Evolutionary conservation across 2,888 invertebrate species (phyloP).

Genomic region (Lissonota sp.): DNA sequence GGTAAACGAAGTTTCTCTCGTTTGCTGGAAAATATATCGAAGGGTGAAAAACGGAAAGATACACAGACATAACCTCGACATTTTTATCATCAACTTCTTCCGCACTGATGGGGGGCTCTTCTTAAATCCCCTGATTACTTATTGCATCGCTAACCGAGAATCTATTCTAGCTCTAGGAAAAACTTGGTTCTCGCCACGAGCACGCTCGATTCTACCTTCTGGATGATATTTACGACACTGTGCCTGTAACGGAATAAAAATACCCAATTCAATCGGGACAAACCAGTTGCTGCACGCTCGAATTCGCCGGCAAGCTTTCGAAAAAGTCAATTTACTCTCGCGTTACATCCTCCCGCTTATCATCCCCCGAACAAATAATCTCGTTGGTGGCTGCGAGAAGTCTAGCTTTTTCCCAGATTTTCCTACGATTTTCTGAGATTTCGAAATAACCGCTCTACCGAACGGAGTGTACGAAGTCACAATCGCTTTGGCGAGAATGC

Average conservation of each 20-base stretch:
- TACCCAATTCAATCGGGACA: constrained; percentile 3
- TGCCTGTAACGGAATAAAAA: constrained; percentile 17
- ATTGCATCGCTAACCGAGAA: constrained; percentile 32
- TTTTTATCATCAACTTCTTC: constrained; percentile 46
- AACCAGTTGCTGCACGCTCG: not conserved
- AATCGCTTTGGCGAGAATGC: not conserved
- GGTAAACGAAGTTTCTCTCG: constrained; percentile 29
- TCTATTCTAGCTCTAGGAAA: constrained; percentile 7
- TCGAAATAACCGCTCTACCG: constrained; percentile 1
- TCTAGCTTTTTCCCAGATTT: not conserved
- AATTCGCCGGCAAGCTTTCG: not conserved
- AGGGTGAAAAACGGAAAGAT: constrained; percentile 7
- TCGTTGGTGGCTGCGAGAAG: constrained; percentile 4
- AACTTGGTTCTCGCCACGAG: constrained; percentile 25
- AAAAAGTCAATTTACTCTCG: constrained; percentile 16
- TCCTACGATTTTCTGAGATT: not conserved
- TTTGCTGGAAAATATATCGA: constrained; percentile 53
- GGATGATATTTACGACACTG: constrained; percentile 10
- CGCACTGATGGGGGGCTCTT: not conserved
- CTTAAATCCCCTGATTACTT: constrained; percentile 33
- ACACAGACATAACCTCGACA: constrained; percentile 10
- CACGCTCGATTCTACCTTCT: constrained; percentile 15
- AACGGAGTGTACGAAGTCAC: not conserved
- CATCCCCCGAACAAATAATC: constrained; percentile 15
- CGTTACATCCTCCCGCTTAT: constrained; percentile 7